Evolutionary conservation across 2,113 vertebrate species (phyloP), one percentile per base, ranked within the genome.

Genomic region (Bujurquina vittata): DNA sequence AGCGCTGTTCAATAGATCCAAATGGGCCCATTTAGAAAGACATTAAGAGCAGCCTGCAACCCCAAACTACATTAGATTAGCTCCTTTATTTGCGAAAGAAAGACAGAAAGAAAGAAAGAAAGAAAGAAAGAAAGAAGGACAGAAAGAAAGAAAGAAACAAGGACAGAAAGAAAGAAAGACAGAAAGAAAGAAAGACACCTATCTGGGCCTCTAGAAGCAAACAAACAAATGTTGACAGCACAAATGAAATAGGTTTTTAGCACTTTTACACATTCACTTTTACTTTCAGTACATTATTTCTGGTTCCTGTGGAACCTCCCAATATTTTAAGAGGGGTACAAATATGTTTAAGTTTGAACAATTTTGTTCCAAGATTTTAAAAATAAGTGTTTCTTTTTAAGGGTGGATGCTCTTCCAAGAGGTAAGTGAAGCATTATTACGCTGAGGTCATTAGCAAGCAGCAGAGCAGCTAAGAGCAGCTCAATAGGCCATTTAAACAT

Each of bases 401-500:
- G 52, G 55, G 17, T 78, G 75, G 57, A 80, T 43, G 43, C 31
- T 79, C 72, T 69, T 85, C 61, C 73, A 83, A 81, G 40, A 33
- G 59, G 69, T 76, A 86, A 86, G 54, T 85, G 76, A 81, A 79
- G 84, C 23, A 17, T 65, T 84, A 77, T 88, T 73, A 81, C 65
- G 49, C 84, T 75, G 58, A 84, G 80, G 77, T 88, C 84, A 88
- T 88, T 91, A 90, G 81, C 67, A 88, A 83, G 80, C 87, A 84
- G 75, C 79, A 79, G 83, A 82, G 88, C 79, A 87, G 60, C 29
- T 59, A 77, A 77, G 65, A 86, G 83, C 60, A 67, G 74, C 83
- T 88, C 87, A 90, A 91, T 82, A 88, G 75, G 46, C 77, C 59
- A 86, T 92, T 92, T 85, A 86, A 90, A 87, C 63, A 86, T 83